These are phyloP conservation scores for Drosophila rufa DNA, from an alignment of 1,140 invertebrate species.

Conservation along the genomic window DNA sequence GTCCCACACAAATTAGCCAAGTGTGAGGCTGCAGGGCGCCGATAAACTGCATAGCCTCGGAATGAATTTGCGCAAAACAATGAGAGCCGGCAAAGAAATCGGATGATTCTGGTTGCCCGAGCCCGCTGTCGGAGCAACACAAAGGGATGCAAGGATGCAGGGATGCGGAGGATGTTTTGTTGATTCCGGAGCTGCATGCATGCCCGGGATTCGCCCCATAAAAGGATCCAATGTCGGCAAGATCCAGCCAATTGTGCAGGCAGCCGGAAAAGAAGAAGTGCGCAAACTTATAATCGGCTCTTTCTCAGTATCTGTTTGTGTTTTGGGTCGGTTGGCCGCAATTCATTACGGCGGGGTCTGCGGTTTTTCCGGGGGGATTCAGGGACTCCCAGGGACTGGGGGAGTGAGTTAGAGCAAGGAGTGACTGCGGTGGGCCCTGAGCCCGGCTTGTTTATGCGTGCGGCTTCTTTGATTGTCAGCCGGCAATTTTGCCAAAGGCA, in stretches of 20 bases:
- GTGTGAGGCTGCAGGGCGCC: conserved; percentile 57
- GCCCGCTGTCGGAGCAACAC: conserved; percentile 12
- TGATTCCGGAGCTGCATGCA: conserved; percentile 18
- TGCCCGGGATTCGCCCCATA: conserved; percentile 6
- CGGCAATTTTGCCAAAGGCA: conserved; percentile 48
- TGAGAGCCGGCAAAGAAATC: conserved; percentile 18
- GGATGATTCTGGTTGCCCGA: conserved; percentile 21
- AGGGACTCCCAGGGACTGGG: background rate
- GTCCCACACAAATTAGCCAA: conserved; percentile 70
- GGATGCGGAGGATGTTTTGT: conserved; percentile 25
- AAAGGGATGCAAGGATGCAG: conserved; percentile 12
- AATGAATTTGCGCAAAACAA: conserved; percentile 68
- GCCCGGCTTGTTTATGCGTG: conserved; percentile 42
- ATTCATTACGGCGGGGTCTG: conserved; percentile 51
- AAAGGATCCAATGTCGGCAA: conserved; percentile 11
- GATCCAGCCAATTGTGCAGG: conserved; percentile 47
- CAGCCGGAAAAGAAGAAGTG: conserved; percentile 48
- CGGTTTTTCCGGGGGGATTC: conserved; percentile 23
- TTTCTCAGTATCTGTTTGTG: conserved; percentile 38
- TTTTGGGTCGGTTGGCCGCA: conserved; percentile 47
- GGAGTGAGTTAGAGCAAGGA: background rate
- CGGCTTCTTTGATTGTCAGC: conserved; percentile 53
- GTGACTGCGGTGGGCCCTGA: conserved; percentile 22
- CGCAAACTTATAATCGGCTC: conserved; percentile 47
- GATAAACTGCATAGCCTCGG: conserved; percentile 69